phyloP scores from a whole-genome alignment of 1,140 invertebrate species.

The Rhopalosiphum maidis region DNA sequence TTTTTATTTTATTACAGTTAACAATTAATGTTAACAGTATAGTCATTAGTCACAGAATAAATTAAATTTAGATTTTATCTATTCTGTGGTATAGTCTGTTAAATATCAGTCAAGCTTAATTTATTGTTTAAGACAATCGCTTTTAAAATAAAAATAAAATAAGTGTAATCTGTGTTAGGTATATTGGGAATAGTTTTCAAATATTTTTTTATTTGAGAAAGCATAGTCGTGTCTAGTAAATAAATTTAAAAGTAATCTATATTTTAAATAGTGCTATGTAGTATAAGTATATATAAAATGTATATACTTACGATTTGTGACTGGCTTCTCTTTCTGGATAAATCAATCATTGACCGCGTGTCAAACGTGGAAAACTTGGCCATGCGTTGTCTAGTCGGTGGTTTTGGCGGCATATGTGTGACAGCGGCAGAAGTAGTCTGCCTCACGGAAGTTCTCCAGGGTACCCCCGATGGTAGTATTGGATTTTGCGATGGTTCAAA shows the following conservation, averaged over 20 bases:
- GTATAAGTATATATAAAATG: not conserved
- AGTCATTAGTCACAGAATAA: no score
- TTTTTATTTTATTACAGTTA: not conserved
- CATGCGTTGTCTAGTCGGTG: constrained; percentile 41
- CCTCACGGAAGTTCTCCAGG: constrained; percentile 9
- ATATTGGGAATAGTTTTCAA: not conserved
- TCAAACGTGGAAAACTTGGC: constrained; percentile 38
- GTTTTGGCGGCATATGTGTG: constrained; percentile 32
- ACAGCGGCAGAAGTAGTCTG: not conserved
- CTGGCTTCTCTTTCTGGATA: constrained; percentile 49
- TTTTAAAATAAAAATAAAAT: not conserved
- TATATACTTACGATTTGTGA: constrained; percentile 41
- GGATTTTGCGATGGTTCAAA: constrained; percentile 28
- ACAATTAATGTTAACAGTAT: not conserved
- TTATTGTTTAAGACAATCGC: not conserved
- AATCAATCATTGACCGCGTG: constrained; percentile 48
- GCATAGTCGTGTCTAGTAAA: not conserved
- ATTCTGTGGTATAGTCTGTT: not conserved
- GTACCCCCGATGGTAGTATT: not conserved
- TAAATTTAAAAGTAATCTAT: not conserved
- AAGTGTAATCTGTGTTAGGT: not conserved
- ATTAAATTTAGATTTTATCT: no score
- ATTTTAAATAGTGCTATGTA: not conserved
- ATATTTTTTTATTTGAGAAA: not conserved
- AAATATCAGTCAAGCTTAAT: not conserved